Percentiles rank a stretch among this genome's conserved stretches.
phyloP scores from a whole-genome alignment of 2,113 vertebrate species.

The Grammomys dolichurus region DNA sequence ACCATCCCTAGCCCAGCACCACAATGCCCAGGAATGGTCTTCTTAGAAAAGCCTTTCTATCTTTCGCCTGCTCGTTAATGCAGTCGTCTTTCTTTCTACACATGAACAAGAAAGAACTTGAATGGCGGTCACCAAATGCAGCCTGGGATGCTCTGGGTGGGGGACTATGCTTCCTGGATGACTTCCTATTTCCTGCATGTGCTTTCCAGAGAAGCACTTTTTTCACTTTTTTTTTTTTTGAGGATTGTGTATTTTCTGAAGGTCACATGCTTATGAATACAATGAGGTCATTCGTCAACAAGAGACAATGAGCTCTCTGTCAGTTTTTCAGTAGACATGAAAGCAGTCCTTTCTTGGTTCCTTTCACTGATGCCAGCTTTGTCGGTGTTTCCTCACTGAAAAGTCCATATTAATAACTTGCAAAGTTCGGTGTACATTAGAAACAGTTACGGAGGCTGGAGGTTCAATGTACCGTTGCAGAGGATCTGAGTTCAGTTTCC shows the following conservation, averaged over 20 bases:
- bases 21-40: not conserved
- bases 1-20: too few relatives aligned
- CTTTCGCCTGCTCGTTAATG: not conserved
- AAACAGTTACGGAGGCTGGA: not conserved
- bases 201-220: conserved; percentile 49
- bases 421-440: not conserved
- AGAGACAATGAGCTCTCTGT: not conserved
- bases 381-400: not conserved
- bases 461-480: not conserved
- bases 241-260: not conserved
- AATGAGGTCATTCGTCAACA: not conserved
- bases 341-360: not conserved
- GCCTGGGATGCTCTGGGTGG: not conserved
- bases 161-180: not conserved
- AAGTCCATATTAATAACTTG: not conserved
- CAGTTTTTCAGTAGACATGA: too few relatives aligned
- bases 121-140: not conserved
- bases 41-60: not conserved
- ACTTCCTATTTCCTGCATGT: not conserved
- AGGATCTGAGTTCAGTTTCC: not conserved
- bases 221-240: not conserved
- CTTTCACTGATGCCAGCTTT: not conserved
- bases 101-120: not conserved
- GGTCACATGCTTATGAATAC: conserved; percentile 22
- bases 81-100: not conserved